Evolutionary conservation across 2,113 vertebrate species (phyloP).

Genomic region (Phainopepla nitens): DNA sequence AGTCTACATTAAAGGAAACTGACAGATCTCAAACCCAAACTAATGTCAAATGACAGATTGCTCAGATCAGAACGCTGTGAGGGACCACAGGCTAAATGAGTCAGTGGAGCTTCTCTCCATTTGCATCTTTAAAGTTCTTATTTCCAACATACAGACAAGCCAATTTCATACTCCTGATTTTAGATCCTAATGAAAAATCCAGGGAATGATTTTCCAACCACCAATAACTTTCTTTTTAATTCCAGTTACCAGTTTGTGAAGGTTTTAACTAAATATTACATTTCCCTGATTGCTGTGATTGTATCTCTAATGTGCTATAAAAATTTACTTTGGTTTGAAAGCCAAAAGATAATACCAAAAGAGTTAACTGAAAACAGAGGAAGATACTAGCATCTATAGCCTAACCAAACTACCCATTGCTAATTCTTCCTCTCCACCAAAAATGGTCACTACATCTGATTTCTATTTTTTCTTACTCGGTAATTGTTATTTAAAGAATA

Average conservation of each 20-base stretch:
- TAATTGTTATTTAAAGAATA: neutral
- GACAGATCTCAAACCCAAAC: neutral
- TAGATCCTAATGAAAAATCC: neutral
- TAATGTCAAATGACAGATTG: constrained; percentile 62
- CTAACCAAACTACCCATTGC: neutral
- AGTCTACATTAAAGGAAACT: constrained; percentile 27
- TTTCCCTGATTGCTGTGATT: neutral
- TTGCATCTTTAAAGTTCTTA: neutral
- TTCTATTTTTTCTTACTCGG: neutral
- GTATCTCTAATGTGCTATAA: neutral
- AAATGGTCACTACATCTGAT: neutral
- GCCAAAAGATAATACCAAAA: neutral
- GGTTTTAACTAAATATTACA: neutral
- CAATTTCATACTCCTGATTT: constrained; percentile 10
- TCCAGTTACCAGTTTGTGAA: neutral
- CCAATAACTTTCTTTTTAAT: neutral
- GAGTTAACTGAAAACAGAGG: neutral
- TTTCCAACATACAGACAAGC: neutral
- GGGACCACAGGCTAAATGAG: constrained; percentile 36
- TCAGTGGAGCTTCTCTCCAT: neutral
- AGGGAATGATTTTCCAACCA: neutral
- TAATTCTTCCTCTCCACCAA: neutral
- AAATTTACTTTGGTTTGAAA: neutral
- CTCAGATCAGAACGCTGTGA: constrained; percentile 5
- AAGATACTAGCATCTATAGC: neutral